phyloP scores from a whole-genome alignment of 1,140 invertebrate species.

The Psilanteris sp. region DNA sequence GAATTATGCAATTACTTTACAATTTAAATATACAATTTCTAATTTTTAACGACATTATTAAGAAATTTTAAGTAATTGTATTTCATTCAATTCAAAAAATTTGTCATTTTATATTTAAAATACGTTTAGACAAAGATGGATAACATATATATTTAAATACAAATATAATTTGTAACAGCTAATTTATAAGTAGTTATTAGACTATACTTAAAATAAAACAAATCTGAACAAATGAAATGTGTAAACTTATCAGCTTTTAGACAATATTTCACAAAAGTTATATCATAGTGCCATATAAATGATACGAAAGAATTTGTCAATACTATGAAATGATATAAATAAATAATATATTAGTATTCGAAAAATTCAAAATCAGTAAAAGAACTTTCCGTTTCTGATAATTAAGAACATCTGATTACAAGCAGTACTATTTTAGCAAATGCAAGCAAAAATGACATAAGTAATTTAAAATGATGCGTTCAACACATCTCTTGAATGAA shows the following conservation, averaged over 20 bases:
- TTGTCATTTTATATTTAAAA: not conserved
- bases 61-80: conserved; percentile 20
- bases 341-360: not conserved
- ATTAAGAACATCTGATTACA: conserved; percentile 39
- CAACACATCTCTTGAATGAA: conserved; percentile 57
- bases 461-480: conserved; percentile 44
- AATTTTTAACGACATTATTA: conserved; percentile 55
- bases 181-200: too few species aligned
- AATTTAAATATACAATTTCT: conserved; percentile 80
- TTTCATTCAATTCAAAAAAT: conserved; percentile 27
- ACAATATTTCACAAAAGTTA: too few species aligned
- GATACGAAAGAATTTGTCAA: too few species aligned
- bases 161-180: too few species aligned
- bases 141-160: too few species aligned
- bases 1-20: conserved; percentile 71
- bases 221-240: too few species aligned
- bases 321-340: not conserved
- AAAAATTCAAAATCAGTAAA: conserved; percentile 7
- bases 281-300: too few species aligned
- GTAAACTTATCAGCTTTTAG: too few species aligned
- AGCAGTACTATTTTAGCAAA: conserved; percentile 41
- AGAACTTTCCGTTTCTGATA: conserved; percentile 6
- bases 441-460: conserved; percentile 49
- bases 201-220: too few species aligned
- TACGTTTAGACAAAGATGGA: not conserved